These are phyloP conservation scores for Drosophila mettleri DNA, from an alignment of 2,888 invertebrate species.

Conservation along the genomic window DNA sequence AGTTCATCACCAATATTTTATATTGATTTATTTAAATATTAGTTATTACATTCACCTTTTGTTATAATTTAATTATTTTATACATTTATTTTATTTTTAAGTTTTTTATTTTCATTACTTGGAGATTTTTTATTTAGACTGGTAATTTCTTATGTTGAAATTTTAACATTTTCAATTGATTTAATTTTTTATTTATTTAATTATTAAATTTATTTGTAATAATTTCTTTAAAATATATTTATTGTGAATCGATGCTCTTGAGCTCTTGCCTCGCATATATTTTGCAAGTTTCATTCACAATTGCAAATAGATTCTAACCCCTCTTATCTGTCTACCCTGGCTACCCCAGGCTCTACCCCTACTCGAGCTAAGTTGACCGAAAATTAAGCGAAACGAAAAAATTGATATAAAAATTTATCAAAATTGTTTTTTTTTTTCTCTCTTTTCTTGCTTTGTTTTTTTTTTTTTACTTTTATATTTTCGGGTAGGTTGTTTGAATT, in stretches of 20 bases:
- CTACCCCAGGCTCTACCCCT: constrained; percentile 12
- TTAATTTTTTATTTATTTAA: not conserved
- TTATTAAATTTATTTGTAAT: not conserved
- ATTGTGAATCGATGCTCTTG: constrained; percentile 18
- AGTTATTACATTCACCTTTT: no score
- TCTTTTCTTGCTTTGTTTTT: constrained; percentile 10
- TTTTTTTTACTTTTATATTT: constrained; percentile 33
- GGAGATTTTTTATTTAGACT: not conserved
- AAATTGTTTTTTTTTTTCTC: constrained; percentile 34
- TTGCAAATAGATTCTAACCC: constrained; percentile 11
- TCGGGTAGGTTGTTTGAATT: constrained; percentile 64
- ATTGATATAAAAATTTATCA: constrained; percentile 64
- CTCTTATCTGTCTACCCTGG: not conserved
- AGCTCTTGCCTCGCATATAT: constrained; percentile 6
- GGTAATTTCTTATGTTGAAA: no score
- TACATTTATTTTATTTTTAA: no score
- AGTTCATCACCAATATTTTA: no score
- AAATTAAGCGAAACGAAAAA: constrained; percentile 45
- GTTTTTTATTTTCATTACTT: not conserved
- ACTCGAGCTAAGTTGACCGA: constrained; percentile 17
- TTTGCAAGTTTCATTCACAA: constrained; percentile 36
- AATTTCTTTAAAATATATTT: not conserved
- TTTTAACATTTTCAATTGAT: no score
- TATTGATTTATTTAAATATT: no score
- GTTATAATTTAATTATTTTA: no score